Conservation (phyloP, 2,888 invertebrate genomes). For the Gnatocerus cornutus region DNA sequence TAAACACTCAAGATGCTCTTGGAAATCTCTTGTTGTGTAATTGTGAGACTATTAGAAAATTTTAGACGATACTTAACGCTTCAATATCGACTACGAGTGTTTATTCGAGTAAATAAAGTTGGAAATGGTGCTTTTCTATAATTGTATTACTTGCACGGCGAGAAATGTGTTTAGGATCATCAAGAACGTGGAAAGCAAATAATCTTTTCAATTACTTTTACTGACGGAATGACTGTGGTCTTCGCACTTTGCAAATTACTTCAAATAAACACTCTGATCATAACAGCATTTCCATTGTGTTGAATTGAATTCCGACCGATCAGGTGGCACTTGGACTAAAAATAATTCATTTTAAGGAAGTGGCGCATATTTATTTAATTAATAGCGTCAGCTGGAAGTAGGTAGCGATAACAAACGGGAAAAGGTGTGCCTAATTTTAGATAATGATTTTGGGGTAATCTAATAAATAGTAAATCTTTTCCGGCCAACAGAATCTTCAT, state of each 20-base stretch:
- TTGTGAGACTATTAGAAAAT: conserved; percentile 20
- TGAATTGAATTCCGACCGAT: neutral
- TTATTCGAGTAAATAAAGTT: conserved; percentile 6
- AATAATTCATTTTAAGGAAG: conserved; percentile 28
- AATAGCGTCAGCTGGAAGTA: conserved; percentile 23
- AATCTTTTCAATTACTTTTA: conserved; percentile 12
- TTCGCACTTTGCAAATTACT: conserved; percentile 18
- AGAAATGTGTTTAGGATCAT: conserved; percentile 7
- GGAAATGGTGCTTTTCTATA: conserved; percentile 8
- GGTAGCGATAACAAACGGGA: conserved; percentile 17
- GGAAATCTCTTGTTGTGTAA: conserved; percentile 11
- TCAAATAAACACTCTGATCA: neutral
- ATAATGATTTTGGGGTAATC: conserved; percentile 6
- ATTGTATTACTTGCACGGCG: conserved; percentile 9
- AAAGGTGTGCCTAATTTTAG: conserved; percentile 26
- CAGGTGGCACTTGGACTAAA: conserved; percentile 10
- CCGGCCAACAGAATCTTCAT: too few species aligned
- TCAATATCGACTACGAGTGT: neutral
- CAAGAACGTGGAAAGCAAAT: conserved; percentile 12
- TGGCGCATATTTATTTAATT: conserved; percentile 34
- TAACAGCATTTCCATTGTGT: conserved; percentile 22
- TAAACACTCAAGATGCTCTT: conserved; percentile 26
- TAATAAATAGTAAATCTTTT: too few species aligned
- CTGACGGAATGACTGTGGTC: conserved; percentile 11
- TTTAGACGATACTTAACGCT: conserved; percentile 18